Base-by-base conservation (phyloP, 2,888 invertebrate genomes). In the Tipula vernalis region DNA sequence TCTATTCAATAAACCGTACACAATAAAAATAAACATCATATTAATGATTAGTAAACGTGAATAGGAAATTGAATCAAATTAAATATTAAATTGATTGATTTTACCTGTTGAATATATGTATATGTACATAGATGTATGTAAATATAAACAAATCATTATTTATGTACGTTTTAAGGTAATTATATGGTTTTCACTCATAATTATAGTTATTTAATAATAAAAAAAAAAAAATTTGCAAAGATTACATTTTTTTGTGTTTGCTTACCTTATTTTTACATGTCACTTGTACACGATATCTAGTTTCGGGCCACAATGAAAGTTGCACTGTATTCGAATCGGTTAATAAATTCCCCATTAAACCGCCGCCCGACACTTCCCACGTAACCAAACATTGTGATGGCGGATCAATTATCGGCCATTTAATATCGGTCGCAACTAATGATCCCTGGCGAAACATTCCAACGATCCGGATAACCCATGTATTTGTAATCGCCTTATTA, bases 261-360 rank as follows among this genome's bases (percentile, higher is more conserved):
- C 89, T 91, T 87, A 91, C 91, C 90, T 90, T 91, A 88, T 91
- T 90, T 89, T 91, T 91, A 88, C 91, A 91, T 87, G 91, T 91
- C 87, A 91, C 91, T 89, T 91, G 91, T 42, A 91, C 91, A 85
- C 91, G 91, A 88, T 91, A 91, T 87, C 91, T 91, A 8, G 91
- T 91, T 87, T 91, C 91, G 51, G 91, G 91, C 91, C 91, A 91
- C 36, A 91, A 88, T 6, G 91, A 91, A 12, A 91, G 89, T 87
- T 91, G 91, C 18, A 91, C 91, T 88, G 90, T 90, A 87, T 90
- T 91, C 3, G 91, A 90, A 85, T 91, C 91, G 51, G 91, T 91
- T 15, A 91, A 89, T 28, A 91, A 89, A 87, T 91, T 91, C 36
- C 91, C 91, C 90, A 91, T 91, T 47, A 91, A 89, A 0, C 91